Evolutionary conservation across 2,797 vertebrate species (phyloP).

Genomic region (Saxicola maurus): DNA sequence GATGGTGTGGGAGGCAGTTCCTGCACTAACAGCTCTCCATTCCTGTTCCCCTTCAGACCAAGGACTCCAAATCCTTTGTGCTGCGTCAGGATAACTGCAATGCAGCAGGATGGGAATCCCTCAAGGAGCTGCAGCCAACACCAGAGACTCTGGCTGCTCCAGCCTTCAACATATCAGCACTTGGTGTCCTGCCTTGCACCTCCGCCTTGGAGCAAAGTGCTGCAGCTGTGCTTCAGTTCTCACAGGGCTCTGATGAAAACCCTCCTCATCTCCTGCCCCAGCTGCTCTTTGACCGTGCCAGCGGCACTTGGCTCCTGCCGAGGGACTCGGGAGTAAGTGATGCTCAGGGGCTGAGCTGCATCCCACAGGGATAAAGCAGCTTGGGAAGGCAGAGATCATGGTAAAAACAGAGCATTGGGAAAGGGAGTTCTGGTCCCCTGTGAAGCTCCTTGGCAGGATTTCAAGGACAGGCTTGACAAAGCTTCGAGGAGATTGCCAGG

Average conservation of each 20-base stretch:
- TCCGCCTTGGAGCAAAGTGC: background rate
- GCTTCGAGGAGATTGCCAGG: background rate
- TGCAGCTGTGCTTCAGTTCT: background rate
- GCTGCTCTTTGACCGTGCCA: fast-evolving
- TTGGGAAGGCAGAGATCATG: background rate
- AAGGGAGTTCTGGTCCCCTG: background rate
- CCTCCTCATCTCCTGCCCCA: background rate
- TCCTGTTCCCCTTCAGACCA: background rate
- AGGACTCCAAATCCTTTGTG: fast-evolving
- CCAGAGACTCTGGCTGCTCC: fast-evolving
- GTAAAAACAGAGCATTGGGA: background rate
- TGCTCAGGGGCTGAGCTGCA: background rate
- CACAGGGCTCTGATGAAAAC: fast-evolving
- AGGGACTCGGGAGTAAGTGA: fast-evolving
- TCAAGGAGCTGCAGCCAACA: background rate
- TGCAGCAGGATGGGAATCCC: background rate
- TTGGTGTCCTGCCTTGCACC: background rate
- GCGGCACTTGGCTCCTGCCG: fast-evolving
- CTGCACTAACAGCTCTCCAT: background rate
- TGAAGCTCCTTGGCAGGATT: background rate
- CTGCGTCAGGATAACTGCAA: background rate
- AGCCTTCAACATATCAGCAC: background rate
- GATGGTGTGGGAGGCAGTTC: background rate
- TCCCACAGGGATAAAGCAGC: background rate
- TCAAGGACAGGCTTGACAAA: background rate